Conservation (phyloP, 2,797 vertebrate species). For the Acanthurus lineatus region DNA sequence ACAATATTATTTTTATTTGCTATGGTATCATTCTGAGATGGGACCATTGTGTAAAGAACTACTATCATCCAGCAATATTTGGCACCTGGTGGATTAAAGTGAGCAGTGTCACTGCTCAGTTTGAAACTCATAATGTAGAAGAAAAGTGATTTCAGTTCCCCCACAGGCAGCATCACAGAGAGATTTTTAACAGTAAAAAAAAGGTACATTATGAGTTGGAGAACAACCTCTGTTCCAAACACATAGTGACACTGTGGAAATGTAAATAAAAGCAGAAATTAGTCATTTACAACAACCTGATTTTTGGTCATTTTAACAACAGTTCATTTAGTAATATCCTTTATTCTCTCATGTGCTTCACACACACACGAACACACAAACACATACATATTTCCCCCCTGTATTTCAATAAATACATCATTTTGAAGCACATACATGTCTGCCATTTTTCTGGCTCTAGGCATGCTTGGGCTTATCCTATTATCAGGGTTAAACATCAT, state of each 20-base stretch:
- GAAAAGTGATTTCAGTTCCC: neutral
- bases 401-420: conserved; percentile 19
- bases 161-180: no score
- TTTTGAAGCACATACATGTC: conserved; percentile 20
- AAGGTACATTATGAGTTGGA: no score
- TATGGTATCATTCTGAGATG: no score
- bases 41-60: neutral
- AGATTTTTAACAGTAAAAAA: no score
- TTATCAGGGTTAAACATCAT: conserved; percentile 51
- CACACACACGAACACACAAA: no score
- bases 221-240: no score
- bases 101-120: neutral
- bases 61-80: neutral
- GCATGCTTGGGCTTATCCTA: conserved; percentile 24
- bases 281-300: no score
- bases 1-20: neutral
- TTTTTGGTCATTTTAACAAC: no score
- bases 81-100: neutral
- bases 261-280: no score
- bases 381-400: neutral
- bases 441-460: conserved; percentile 19
- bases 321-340: no score
- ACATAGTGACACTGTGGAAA: no score
- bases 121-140: neutral
- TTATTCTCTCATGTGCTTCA: no score